These are phyloP conservation scores for Cantharis flavilabris DNA, from an alignment of 2,888 invertebrate genomes.

Conservation along the genomic window DNA sequence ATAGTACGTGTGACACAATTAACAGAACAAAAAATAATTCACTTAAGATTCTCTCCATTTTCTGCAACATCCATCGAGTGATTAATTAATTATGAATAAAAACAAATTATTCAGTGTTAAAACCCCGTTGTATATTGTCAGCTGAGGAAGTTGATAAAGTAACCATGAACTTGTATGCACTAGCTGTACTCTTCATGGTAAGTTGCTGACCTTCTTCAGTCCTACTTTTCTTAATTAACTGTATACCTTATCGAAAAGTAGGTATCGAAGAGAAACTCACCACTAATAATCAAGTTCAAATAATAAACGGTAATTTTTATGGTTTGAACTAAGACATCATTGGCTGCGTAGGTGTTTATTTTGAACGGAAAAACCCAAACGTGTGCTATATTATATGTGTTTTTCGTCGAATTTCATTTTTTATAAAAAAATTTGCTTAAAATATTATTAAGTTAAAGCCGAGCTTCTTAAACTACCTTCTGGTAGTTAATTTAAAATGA, in stretches of 20 bases:
- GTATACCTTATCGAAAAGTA: slow-evolving; percentile 29
- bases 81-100: neutral
- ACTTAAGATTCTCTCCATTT: slow-evolving; percentile 14
- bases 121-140: neutral
- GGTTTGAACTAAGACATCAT: neutral
- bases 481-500: too few species aligned
- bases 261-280: neutral
- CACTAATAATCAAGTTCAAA: neutral
- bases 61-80: slow-evolving; percentile 7
- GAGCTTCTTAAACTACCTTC: too few species aligned
- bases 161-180: slow-evolving; percentile 51
- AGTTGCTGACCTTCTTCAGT: slow-evolving; percentile 45
- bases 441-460: too few species aligned
- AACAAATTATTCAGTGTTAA: neutral
- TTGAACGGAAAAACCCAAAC: neutral
- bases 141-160: slow-evolving; percentile 10
- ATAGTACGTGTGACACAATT: slow-evolving; percentile 34
- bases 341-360: neutral
- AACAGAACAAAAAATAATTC: slow-evolving; percentile 6
- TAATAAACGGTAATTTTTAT: neutral
- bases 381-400: too few species aligned
- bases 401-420: neutral
- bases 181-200: slow-evolving; percentile 29
- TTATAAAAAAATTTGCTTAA: too few species aligned
- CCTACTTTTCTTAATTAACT: slow-evolving; percentile 46